These are phyloP conservation scores for Anagyrus pseudococci DNA, from an alignment of 2,888 invertebrate species.

Conservation along the genomic window DNA sequence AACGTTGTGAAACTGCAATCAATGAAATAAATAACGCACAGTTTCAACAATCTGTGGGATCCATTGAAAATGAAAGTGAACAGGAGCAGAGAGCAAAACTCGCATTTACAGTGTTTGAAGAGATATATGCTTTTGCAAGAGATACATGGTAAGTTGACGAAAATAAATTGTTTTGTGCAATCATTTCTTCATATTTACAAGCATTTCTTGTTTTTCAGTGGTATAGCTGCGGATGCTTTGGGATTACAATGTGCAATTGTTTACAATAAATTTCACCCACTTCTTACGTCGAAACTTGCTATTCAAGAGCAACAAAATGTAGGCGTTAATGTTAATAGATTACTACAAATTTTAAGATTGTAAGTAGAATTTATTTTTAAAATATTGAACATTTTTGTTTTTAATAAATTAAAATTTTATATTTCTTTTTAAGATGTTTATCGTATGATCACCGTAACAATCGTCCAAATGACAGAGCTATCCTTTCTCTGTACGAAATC, in stretches of 20 bases:
- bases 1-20: conserved; percentile 42
- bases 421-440: not conserved
- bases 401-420: not conserved
- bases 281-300: conserved; percentile 38
- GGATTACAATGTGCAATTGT: conserved; percentile 47
- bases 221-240: conserved; percentile 44
- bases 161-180: not conserved
- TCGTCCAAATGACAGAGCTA: conserved; percentile 42
- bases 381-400: conserved; percentile 16
- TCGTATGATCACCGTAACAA: not conserved
- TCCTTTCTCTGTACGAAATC: conserved; percentile 46
- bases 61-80: conserved; percentile 38
- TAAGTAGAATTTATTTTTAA: conserved; percentile 41
- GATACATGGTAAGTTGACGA: conserved; percentile 48
- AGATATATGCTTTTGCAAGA: conserved; percentile 50
- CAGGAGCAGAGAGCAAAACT: conserved; percentile 44
- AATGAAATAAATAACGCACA: conserved; percentile 39
- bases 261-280: conserved; percentile 43
- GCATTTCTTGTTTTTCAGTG: conserved; percentile 44
- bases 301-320: conserved; percentile 47
- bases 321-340: conserved; percentile 46
- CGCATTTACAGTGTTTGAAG: conserved; percentile 52
- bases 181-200: conserved; percentile 4
- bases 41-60: conserved; percentile 44
- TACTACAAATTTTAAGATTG: conserved; percentile 47